phyloP scores from a whole-genome alignment of 1,140 invertebrate species.

The Dreissena rostriformis region DNA sequence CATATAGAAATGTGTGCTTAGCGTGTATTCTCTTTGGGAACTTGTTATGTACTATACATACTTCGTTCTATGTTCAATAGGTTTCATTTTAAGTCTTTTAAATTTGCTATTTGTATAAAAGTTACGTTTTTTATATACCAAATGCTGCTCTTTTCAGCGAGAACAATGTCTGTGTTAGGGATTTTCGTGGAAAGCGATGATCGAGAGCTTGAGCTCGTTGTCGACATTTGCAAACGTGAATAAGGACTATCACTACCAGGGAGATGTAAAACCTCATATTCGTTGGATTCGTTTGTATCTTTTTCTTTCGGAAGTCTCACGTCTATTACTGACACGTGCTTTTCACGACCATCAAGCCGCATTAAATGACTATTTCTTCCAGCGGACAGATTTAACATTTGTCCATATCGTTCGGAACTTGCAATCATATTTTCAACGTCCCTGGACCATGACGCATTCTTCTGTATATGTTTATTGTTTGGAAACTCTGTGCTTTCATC shows the following conservation, averaged over 20 bases:
- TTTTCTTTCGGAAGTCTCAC: not conserved
- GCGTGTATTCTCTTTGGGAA: not conserved
- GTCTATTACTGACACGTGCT: slow-evolving; percentile 31
- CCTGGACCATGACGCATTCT: slow-evolving; percentile 15
- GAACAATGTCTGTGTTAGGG: too few relatives aligned
- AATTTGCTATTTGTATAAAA: too few relatives aligned
- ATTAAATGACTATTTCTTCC: not conserved
- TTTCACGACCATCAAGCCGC: slow-evolving; percentile 3
- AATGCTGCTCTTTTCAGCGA: too few relatives aligned
- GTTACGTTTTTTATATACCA: too few relatives aligned
- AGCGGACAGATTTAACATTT: not conserved
- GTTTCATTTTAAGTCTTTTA: too few relatives aligned
- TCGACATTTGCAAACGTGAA: not conserved
- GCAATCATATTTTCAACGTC: slow-evolving; percentile 31
- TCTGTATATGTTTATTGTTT: not conserved
- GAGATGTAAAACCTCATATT: not conserved
- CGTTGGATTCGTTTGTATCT: not conserved
- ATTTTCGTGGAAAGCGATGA: too few relatives aligned
- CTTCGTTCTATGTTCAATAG: too few relatives aligned
- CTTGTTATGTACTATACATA: too few relatives aligned
- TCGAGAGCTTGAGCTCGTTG: too few relatives aligned
- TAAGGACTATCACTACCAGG: too few relatives aligned
- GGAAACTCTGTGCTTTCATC: not conserved
- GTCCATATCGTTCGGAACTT: not conserved
- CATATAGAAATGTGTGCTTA: not conserved